These are phyloP conservation scores for Tychaedon coryphoeus DNA, from an alignment of 2,113 vertebrate species.

Conservation along the genomic window DNA sequence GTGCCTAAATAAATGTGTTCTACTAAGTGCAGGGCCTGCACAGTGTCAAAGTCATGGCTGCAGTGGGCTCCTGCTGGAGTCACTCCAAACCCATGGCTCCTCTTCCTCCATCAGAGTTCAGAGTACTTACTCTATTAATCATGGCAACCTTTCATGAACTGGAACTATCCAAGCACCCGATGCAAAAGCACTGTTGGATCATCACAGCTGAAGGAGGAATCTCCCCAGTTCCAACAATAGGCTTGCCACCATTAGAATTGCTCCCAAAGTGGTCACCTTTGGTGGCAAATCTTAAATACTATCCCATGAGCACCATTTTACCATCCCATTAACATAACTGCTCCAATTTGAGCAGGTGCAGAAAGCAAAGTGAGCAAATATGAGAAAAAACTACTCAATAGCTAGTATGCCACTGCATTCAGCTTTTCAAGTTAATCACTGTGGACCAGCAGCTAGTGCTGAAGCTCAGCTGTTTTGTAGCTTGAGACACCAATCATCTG, in stretches of 20 bases:
- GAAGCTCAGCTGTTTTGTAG: neutral
- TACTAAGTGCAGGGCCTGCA: neutral
- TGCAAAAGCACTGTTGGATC: neutral
- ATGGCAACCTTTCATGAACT: neutral
- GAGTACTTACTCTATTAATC: neutral
- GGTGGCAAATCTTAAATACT: neutral
- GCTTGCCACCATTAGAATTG: neutral
- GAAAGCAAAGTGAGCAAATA: neutral
- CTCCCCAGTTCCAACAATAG: neutral
- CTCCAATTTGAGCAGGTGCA: neutral
- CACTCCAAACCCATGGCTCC: neutral
- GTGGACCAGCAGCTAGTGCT: neutral
- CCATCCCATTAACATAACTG: neutral
- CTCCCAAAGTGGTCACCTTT: neutral
- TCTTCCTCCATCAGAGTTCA: neutral
- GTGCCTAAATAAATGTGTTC: constrained; percentile 3
- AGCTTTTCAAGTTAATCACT: neutral
- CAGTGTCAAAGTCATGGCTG: neutral
- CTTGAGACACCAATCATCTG: neutral
- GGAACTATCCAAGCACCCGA: neutral
- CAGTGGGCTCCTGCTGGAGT: neutral
- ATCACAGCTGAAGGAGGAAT: neutral
- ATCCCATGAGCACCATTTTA: neutral
- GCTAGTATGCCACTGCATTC: neutral
- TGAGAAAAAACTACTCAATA: neutral